Evolutionary conservation across 2,888 invertebrate species (phyloP), one percentile per base, ranked within the genome.

Genomic region (Platycnemis pennipes): DNA sequence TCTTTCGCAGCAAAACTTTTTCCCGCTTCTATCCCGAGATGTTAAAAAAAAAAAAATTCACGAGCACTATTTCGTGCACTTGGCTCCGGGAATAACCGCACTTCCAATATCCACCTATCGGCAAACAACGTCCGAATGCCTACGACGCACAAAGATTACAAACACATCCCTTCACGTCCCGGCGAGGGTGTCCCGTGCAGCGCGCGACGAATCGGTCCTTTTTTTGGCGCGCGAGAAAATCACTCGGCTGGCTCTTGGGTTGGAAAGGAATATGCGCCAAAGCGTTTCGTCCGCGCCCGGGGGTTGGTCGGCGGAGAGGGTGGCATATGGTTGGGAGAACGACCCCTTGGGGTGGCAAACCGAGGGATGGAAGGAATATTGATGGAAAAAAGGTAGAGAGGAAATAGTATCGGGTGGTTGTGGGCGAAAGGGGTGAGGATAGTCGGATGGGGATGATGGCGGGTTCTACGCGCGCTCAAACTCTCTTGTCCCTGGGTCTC

Each of bases 401-500:
- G 94, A 94, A 94, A 94, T 88, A 91, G 69, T 94, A 91, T 44
- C 94, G 94, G 88, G 94, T 91, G 94, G 89, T 77, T 94, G n/a
- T n/a, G 94, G 85, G 89, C 77, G 49, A 88, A 91, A 94, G 94
- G 49, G 85, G 88, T n/a, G 19, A 45, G n/a, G 11, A 11, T n/a
- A 26, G 44, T n/a, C 22, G 44, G 31, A 26, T 26, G 88, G 4
- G 88, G 31, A 26, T n/a, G n/a, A n/a, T n/a, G n/a, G n/a, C n/a
- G n/a, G n/a, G n/a, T n/a, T n/a, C 44, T 63, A 16, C 63, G 26
- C 88, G 13, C 87, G 19, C 69, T 49, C 91, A n/a, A 69, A 53
- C 45, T 77, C 69, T 13, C 56, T 88, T 49, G 88, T 53, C 45
- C 69, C 91, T 88, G 89, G 63, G 63, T 77, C 77, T 77, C 37